Conservation (phyloP, 2,113 vertebrate species). For the Aptenodytes forsteri region DNA sequence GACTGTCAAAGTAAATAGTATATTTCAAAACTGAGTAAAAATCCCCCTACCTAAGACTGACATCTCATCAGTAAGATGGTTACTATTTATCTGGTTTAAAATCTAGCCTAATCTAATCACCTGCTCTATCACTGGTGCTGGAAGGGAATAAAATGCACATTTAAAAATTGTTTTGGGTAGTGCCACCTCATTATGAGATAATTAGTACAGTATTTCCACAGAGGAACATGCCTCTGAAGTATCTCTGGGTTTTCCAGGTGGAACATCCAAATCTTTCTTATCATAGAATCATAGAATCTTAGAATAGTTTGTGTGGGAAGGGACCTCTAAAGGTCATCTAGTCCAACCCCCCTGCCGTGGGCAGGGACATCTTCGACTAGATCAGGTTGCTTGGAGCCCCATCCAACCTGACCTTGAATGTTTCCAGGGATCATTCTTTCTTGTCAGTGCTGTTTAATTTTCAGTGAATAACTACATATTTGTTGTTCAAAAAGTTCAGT, state of each 20-base stretch:
- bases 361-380: too few species aligned
- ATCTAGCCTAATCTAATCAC: not conserved
- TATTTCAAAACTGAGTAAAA: conserved; percentile 24
- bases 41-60: not conserved
- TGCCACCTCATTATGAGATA: not conserved
- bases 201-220: not conserved
- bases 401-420: too few species aligned
- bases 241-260: not conserved
- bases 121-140: not conserved
- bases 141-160: not conserved
- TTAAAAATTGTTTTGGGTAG: not conserved
- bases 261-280: not conserved
- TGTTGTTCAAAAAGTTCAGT: not conserved
- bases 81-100: not conserved
- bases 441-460: not conserved
- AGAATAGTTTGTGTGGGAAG: too few species aligned
- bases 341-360: too few species aligned
- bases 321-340: too few species aligned
- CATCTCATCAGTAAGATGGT: not conserved
- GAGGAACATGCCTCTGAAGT: not conserved
- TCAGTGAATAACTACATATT: not conserved
- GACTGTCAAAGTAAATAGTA: not conserved
- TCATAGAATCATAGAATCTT: not conserved
- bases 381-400: too few species aligned
- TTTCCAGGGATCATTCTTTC: not conserved